Base-by-base conservation (phyloP, 37 sponge, comb jelly and placozoan genomes). In the Geodia barretti region DNA sequence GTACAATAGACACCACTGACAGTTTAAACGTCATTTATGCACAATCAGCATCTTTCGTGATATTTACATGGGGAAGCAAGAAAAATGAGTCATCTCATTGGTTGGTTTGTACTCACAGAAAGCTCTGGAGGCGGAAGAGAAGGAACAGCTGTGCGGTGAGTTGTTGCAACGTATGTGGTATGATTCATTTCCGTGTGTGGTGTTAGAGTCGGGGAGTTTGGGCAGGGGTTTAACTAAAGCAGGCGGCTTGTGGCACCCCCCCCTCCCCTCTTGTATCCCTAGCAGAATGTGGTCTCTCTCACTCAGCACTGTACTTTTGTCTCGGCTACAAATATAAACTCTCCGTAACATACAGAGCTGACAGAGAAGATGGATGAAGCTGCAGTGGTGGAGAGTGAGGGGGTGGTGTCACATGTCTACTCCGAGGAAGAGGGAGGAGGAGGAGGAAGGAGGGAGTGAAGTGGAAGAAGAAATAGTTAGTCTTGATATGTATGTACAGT, bases 101-200 rank as follows among this genome's bases (percentile, higher is more conserved):
- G 26, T 66, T 24, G 19, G 14, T 66, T 19, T 33, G 23, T 71
- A 7, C 26, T 1, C 41, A 71, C 38, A 73, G 74, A 73, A 73
- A 73, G 69, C 78, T 31, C 62, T 84, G 14, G 62, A 58, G 21
- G 75, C 65, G 21, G 78, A 66, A 32, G 85, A 84, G 70, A 84
- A 77, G 60, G 33, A 84, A 40, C 70, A 84, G 7, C 70, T 84
- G 17, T 72, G 60, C 21, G 78, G 85, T 84, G n/a, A 59, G 60
- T 73, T 23, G 23, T 30, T 14, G 30, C 67, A 9, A 29, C 28
- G 2, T 63, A 2, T 63, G 64, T 63, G 64, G 14, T 21, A 59
- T 14, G 60, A 21, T 59, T 21, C 19, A 21, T 14, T 59, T 14
- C 20, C 14, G 14, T 23, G 20, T 71, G 14, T 4, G 11, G 4